Evolutionary conservation across 2,888 invertebrate genomes (phyloP), one percentile per base, ranked within the genome.

Genomic region (Agriopis marginaria): DNA sequence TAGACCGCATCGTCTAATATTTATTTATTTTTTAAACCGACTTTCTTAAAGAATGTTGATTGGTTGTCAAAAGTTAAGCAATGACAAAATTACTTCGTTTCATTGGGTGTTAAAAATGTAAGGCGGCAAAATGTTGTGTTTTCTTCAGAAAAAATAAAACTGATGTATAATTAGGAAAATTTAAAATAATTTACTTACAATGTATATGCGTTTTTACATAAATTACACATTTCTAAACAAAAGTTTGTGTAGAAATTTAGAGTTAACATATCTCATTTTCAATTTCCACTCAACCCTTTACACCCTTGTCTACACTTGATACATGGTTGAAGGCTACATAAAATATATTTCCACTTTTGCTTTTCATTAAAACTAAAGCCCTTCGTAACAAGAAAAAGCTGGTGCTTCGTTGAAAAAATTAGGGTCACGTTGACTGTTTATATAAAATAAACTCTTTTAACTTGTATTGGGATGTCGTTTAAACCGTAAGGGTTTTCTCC

Each of bases 221-320:
- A 32, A 32, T 49, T 49, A 49, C 50, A 50, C 17, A 23, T 50
- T 50, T 50, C 17, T 10, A 10, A 23, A 23, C 3, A 17, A 50
- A 23, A 10, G 8, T 23, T 23, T 50, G 50, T 23, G 8, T 17
- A 9, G 1, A 50, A 50, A 50, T 50, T 23, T 49, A 14, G 7
- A 4, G 50, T 23, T 84, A 84, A 64, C 61, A 60, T 17, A 86
- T 86, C 87, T 89, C 87, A 88, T 89, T 91, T 89, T 91, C 88
- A 89, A 89, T 89, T 86, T 83, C 80, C 79, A 84, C 86, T 86
- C 85, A 85, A 88, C 87, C 89, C 85, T 90, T 88, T 87, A 82
- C 86, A 91, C 92, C 92, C 92, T 88, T 87, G 91, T 91, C 91
- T 90, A 82, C 83, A 70, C 86, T 86, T 92, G 91, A 91, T 91